These are phyloP conservation scores for Andrena bicolor DNA, from an alignment of 2,888 invertebrate genomes.

Conservation along the genomic window DNA sequence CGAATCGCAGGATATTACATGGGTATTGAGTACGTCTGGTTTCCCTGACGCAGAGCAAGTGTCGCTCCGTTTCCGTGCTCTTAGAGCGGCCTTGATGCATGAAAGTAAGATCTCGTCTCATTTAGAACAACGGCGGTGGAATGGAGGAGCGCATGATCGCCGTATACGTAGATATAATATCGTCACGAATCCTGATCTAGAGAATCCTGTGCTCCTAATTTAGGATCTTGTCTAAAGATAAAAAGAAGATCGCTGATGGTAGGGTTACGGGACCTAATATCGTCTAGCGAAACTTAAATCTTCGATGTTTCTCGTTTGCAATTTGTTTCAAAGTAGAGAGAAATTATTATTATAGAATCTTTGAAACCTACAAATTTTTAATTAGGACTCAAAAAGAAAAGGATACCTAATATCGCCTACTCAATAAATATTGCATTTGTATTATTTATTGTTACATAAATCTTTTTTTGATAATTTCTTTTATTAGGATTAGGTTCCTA, in stretches of 20 bases:
- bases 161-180: slow-evolving; percentile 25
- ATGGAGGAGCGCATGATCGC: slow-evolving; percentile 41
- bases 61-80: slow-evolving; percentile 75
- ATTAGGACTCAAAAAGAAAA: too few relatives aligned
- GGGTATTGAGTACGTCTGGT: slow-evolving; percentile 1
- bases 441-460: too few relatives aligned
- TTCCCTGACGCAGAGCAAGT: slow-evolving; percentile 71
- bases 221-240: slow-evolving; percentile 31
- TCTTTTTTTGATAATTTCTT: too few relatives aligned
- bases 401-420: too few relatives aligned
- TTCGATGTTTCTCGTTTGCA: too few relatives aligned
- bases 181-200: slow-evolving; percentile 18
- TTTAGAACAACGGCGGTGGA: slow-evolving; percentile 58
- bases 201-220: slow-evolving; percentile 8
- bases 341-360: too few relatives aligned
- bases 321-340: too few relatives aligned
- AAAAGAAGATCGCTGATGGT: not conserved
- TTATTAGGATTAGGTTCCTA: too few relatives aligned
- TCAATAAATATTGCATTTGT: too few relatives aligned
- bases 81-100: slow-evolving; percentile 80
- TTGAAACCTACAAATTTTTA: too few relatives aligned
- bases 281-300: too few relatives aligned
- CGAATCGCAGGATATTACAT: slow-evolving; percentile 14
- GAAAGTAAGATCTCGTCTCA: slow-evolving; percentile 80
- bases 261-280: slow-evolving; percentile 21